Conservation (phyloP, 2,797 vertebrate genomes). For the Gallinago solitaria region DNA sequence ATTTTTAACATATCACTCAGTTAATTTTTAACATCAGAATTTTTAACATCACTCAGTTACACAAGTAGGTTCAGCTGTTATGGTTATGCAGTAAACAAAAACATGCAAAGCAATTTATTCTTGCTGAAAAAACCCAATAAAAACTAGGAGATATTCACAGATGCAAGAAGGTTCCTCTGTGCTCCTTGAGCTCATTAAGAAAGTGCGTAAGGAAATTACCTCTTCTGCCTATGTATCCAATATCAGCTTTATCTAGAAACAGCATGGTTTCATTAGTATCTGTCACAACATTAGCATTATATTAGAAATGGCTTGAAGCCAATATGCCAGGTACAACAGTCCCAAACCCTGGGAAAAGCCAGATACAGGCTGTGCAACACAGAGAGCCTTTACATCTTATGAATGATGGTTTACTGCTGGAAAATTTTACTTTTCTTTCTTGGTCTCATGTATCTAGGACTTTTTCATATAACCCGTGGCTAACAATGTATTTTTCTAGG, state of each 20-base stretch:
- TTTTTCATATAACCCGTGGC: background rate
- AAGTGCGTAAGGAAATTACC: slow-evolving; percentile 58
- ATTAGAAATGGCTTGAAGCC: slow-evolving; percentile 35
- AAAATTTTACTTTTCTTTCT: background rate
- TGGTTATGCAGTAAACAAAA: background rate
- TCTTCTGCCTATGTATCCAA: slow-evolving; percentile 42
- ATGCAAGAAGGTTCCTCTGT: background rate
- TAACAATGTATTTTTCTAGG: slow-evolving; percentile 11
- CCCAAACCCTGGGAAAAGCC: background rate
- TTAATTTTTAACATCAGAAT: no score
- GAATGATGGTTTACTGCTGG: background rate
- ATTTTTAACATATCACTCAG: background rate
- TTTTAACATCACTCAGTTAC: background rate
- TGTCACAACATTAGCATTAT: slow-evolving; percentile 39
- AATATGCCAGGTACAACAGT: background rate
- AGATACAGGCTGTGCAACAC: background rate
- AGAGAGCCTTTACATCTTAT: background rate
- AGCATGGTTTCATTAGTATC: slow-evolving; percentile 55
- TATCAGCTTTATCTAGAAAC: slow-evolving; percentile 61
- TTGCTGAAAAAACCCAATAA: slow-evolving; percentile 5
- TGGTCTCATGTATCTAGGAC: background rate
- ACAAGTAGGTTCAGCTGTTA: background rate
- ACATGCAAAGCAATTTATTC: background rate
- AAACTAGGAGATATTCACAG: background rate
- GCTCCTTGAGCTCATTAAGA: slow-evolving; percentile 50